Base-by-base conservation (phyloP, 2,113 vertebrate genomes). In the Glareola pratincola region DNA sequence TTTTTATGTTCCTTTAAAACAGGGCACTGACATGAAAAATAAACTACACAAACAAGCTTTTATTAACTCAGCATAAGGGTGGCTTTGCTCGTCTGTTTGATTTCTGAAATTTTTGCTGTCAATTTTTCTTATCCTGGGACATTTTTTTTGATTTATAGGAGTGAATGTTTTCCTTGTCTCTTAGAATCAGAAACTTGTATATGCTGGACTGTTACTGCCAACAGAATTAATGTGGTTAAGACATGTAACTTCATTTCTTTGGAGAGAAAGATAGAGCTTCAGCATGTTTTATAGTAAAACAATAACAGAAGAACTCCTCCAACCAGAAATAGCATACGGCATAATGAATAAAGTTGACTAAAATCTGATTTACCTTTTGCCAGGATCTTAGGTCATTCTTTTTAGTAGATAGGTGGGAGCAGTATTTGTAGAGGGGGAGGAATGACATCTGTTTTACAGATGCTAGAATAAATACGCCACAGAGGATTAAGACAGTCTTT, bases 401-500 rank as follows among this genome's bases (percentile, higher is more conserved):
- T 76, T 63, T 16, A 54, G 26, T n/a, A 59, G 32, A 7, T 53
- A 74, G 73, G 79, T 74, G 80, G 51, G 34, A 72, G 37, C 24
- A 45, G 8, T 39, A 51, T 82, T 90, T 79, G 51, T 34, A 82
- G 71, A 72, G 69, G 63, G 2, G 6, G 57, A 85, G 60, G 60
- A 94, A 68, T 81, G 73, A 73, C 64, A 90, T 95, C 91, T 94
- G 74, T 76, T 96, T 79, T 54, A 36, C 62, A 90, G 93, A 85
- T 71, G 67, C 63, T 86, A 59, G 71, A 94, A 94, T 85, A 94
- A 96, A 93, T 83, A 50, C 19, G 43, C 80, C 92, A 92, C 76
- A 79, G 54, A 96, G 57, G 87, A 87, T 92, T 92, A 90, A 95
- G 80, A 66, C 20, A 85, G 62, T 82, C 84, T 95, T 92, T 97